Percentiles rank a stretch among this genome's conserved stretches.
phyloP scores from a whole-genome alignment of 1,140 invertebrate genomes.

The Saccostrea glomerata region DNA sequence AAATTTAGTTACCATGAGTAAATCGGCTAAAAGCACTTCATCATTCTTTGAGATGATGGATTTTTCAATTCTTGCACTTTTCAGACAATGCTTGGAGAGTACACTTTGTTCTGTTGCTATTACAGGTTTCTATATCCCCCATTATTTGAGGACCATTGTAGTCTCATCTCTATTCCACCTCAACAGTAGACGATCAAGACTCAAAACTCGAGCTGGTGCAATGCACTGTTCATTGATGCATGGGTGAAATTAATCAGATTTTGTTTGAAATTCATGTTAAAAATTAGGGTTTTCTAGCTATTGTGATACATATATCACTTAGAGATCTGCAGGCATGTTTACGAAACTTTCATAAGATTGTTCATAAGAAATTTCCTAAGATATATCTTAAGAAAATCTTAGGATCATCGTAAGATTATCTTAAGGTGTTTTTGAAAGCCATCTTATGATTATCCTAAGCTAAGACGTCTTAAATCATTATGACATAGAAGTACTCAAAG shows the following conservation, averaged over 20 bases:
- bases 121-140: neutral
- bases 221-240: neutral
- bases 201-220: neutral
- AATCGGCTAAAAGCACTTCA: conserved; percentile 22
- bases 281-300: neutral
- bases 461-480: no score
- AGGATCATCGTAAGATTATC: no score
- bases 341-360: no score
- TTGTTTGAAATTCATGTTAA: neutral
- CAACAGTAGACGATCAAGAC: neutral
- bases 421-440: no score
- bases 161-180: neutral
- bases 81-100: neutral
- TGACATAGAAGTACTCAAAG: no score
- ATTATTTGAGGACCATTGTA: conserved; percentile 9
- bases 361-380: no score
- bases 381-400: no score
- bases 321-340: no score
- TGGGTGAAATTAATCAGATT: conserved; percentile 1
- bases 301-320: neutral
- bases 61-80: neutral
- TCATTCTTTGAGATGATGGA: conserved; percentile 25
- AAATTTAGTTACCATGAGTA: conserved; percentile 1
- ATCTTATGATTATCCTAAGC: no score
- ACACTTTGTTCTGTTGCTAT: neutral